These are phyloP conservation scores for Aphaenogaster floridana DNA, from an alignment of 1,140 invertebrate genomes.

Conservation along the genomic window DNA sequence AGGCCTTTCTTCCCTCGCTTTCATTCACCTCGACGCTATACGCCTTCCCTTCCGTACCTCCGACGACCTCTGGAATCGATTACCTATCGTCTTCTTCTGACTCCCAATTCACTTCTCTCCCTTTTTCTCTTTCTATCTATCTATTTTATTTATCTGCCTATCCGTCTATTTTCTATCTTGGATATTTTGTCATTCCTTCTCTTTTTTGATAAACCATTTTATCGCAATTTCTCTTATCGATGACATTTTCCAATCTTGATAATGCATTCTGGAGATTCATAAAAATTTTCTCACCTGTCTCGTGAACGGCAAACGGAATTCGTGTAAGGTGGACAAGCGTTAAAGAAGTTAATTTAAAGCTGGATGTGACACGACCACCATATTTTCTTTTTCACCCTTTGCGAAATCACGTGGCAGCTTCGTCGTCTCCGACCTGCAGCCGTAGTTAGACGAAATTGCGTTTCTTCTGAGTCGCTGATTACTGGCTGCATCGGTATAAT, in stretches of 20 bases:
- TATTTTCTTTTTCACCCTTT: background rate
- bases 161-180: background rate
- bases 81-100: conserved; percentile 45
- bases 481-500: conserved; percentile 27
- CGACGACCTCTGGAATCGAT: conserved; percentile 63
- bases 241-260: conserved; percentile 43
- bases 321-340: conserved; percentile 38
- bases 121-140: background rate
- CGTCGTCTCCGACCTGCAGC: background rate
- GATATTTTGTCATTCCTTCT: background rate
- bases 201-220: conserved; percentile 9
- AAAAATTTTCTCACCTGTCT: conserved; percentile 55
- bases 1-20: conserved; percentile 63
- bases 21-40: conserved; percentile 46
- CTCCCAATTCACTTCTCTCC: conserved; percentile 41
- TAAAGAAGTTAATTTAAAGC: conserved; percentile 57
- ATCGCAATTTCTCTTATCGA: conserved; percentile 12
- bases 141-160: conserved; percentile 26
- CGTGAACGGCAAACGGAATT: conserved; percentile 37
- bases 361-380: background rate
- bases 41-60: conserved; percentile 32
- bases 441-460: background rate
- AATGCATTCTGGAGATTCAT: conserved; percentile 64
- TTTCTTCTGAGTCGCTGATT: conserved; percentile 15
- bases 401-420: background rate